Percentiles rank a stretch among this genome's conserved stretches.
Conservation (phyloP, 2,113 vertebrate genomes). For the Poeciliopsis turrubarensis region DNA sequence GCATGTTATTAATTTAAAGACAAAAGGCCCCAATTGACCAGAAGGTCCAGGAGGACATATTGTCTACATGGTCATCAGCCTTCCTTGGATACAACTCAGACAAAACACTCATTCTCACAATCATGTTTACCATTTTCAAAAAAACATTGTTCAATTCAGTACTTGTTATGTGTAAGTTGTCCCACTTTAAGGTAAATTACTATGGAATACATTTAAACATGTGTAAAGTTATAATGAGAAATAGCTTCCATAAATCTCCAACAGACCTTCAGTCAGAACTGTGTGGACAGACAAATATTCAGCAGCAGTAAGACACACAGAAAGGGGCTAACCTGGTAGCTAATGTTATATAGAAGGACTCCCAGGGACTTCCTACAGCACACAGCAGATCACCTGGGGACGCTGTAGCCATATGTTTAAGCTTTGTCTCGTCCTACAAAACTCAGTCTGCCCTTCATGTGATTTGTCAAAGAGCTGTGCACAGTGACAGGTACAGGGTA, state of each 20-base stretch:
- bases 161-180: no score
- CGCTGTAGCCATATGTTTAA: constrained; percentile 91
- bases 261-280: constrained; percentile 5
- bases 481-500: constrained; percentile 82
- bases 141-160: no score
- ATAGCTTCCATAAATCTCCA: background rate
- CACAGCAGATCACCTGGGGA: constrained; percentile 86
- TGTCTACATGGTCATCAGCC: no score
- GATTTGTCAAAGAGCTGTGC: constrained; percentile 90
- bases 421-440: constrained; percentile 98
- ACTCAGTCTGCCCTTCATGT: constrained; percentile 95
- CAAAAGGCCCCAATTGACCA: no score
- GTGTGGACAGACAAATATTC: constrained; percentile 18
- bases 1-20: no score
- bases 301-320: constrained; percentile 29
- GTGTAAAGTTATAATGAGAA: background rate
- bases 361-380: constrained; percentile 55
- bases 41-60: no score
- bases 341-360: constrained; percentile 75
- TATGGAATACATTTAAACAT: background rate
- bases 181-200: background rate
- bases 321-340: constrained; percentile 28
- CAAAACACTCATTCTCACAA: no score
- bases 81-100: no score
- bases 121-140: no score